A percentile compares a stretch with the other conserved stretches of the same genome.
phyloP scores from a whole-genome alignment of 2,113 vertebrate genomes.

The Camarhynchus parvulus region DNA sequence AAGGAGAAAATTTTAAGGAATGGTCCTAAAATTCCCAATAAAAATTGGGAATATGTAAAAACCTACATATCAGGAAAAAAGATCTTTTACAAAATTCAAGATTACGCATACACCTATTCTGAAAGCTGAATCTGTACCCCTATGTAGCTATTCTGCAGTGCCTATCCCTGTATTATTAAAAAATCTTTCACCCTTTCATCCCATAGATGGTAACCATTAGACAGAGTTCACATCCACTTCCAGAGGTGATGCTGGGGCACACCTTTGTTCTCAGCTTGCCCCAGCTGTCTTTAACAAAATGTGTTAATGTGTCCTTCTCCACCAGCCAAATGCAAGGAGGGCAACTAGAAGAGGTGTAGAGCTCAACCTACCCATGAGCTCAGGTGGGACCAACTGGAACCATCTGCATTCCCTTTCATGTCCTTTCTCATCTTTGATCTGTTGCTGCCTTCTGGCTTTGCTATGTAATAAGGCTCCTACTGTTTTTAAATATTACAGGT shows the following conservation, averaged over 20 bases:
- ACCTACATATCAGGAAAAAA: not conserved
- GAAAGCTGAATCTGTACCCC: not conserved
- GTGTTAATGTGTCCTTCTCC: not conserved
- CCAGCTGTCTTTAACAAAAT: not conserved
- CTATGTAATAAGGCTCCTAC: not conserved
- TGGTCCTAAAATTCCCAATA: not conserved
- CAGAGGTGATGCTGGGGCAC: not conserved
- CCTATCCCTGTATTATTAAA: not conserved
- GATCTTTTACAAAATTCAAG: not conserved
- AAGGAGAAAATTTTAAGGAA: not conserved
- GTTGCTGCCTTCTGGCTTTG: constrained; percentile 3
- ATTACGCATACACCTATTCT: not conserved
- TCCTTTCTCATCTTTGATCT: constrained; percentile 28
- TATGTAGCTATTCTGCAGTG: not conserved
- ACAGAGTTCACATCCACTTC: not conserved
- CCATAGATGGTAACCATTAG: not conserved
- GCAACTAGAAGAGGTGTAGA: not conserved
- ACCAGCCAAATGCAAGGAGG: not conserved
- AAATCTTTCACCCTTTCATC: not conserved
- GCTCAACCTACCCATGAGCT: not conserved
- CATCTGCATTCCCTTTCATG: not conserved
- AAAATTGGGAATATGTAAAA: not conserved
- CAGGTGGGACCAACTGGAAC: not conserved
- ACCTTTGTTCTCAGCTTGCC: not conserved
- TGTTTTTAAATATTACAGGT: constrained; percentile 21